A percentile compares a stretch with the other conserved stretches of the same genome.
Evolutionary conservation across 1,140 invertebrate species (phyloP).

Genomic region (Phenacoccus solenopsis): DNA sequence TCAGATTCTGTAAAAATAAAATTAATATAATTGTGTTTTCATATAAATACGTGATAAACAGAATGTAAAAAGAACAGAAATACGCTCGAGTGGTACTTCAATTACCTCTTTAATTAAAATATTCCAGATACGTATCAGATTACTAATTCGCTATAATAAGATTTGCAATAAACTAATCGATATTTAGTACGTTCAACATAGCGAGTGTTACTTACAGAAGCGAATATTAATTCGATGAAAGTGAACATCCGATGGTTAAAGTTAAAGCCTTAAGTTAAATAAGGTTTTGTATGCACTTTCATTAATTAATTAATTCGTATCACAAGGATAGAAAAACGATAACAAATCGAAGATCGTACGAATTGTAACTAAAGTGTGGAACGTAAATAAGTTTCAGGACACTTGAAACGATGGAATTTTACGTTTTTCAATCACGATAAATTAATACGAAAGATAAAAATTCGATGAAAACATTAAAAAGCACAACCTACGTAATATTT

Average conservation of each 20-base stretch:
- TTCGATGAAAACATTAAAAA: neutral
- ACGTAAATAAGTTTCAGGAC: neutral
- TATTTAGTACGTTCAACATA: neutral
- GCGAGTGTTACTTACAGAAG: neutral
- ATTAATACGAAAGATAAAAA: neutral
- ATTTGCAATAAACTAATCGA: neutral
- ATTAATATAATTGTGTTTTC: too few relatives aligned
- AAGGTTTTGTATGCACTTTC: neutral
- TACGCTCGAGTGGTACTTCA: too few relatives aligned
- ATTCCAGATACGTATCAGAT: neutral
- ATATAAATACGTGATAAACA: too few relatives aligned
- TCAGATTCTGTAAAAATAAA: too few relatives aligned
- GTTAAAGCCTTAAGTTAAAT: neutral
- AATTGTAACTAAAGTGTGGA: neutral
- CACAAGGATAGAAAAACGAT: neutral
- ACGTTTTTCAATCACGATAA: neutral
- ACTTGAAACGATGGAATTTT: neutral
- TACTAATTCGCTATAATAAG: neutral
- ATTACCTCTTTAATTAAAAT: neutral
- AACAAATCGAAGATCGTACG: neutral
- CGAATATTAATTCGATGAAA: neutral
- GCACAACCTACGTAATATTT: slow-evolving; percentile 10
- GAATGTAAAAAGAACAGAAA: too few relatives aligned
- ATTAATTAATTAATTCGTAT: neutral
- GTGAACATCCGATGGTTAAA: neutral